Evolutionary conservation across 2,797 vertebrate species (phyloP), one percentile per base, ranked within the genome.

Genomic region (Semotilus atromaculatus): DNA sequence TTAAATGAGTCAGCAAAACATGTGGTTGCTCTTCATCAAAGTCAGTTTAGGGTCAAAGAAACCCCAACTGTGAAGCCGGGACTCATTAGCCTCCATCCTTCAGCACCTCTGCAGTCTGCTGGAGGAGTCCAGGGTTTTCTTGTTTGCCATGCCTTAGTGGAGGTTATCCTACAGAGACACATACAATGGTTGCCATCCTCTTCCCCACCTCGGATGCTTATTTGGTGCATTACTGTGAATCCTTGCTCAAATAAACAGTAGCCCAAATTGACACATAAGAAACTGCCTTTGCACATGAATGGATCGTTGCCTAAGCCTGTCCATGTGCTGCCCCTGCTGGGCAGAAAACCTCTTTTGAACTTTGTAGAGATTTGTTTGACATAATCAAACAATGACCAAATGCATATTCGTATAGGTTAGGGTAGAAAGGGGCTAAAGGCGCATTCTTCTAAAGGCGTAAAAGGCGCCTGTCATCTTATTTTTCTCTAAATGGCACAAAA

Each of bases 351-450:
- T 84, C 34, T 86, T 91, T 86, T 87, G 89, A 89, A 86, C 79
- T 89, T 85, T 83, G 78, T 84, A 77, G 79, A 73, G 80, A 87
- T 88, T 75, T 91, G 86, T 91, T 92, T 91, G 86, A 68, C 74
- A 85, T 71, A 84, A 76, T 87, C 89, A 91, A 91, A 92, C 89
- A 92, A 88, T 51, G 71, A 82, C 82, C 71, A 86, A 88, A 77
- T 55, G 81, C 81, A 51, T 68, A 45, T 81, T 84, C 68, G 64
- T 43, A 82, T 70, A 83, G 7, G 55, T 40, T 45, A 45, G 43
- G 43, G 13, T 14, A 45, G 13, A n/a, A n/a, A 45, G 8, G 8
- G 38, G 38, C 38, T 9, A 9, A 40, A 36, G 4, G 8, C n/a
- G n/a, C n/a, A n/a, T n/a, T n/a, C n/a, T n/a, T n/a, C n/a, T n/a